Percentiles rank a stretch among this genome's conserved stretches.
phyloP scores from a whole-genome alignment of 2,888 invertebrate genomes.

The Aleiodes testaceus region DNA sequence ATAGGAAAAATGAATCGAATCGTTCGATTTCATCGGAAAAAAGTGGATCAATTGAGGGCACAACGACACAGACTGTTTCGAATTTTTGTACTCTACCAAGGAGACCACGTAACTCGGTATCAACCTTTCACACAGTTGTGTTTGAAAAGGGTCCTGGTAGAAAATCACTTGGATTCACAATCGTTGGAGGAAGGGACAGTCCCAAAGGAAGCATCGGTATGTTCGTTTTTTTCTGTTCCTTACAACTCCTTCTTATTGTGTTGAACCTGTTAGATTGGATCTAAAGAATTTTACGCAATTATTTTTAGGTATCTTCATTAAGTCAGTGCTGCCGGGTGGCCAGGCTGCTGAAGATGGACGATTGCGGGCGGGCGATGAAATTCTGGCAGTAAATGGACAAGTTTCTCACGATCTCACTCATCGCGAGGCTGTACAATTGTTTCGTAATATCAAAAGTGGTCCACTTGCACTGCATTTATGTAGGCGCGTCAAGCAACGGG shows the following conservation, averaged over 20 bases:
- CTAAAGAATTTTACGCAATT: conserved; percentile 19
- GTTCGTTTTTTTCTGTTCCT: conserved; percentile 17
- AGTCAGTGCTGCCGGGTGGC: conserved; percentile 87
- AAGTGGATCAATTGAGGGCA: conserved; percentile 48
- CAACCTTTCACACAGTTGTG: conserved; percentile 82
- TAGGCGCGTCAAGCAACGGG: conserved; percentile 75
- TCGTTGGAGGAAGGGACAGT: conserved; percentile 90
- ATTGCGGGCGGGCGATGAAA: conserved; percentile 88
- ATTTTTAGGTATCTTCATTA: conserved; percentile 82
- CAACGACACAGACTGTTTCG: conserved; percentile 71
- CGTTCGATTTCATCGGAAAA: conserved; percentile 63
- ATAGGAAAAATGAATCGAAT: conserved; percentile 60
- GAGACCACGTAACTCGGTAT: conserved; percentile 80
- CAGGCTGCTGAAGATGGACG: conserved; percentile 89
- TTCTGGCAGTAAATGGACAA: conserved; percentile 86
- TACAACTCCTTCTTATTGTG: background rate
- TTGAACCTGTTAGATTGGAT: conserved; percentile 9
- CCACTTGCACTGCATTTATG: conserved; percentile 84
- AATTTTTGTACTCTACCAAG: conserved; percentile 85
- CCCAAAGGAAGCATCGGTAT: conserved; percentile 84
- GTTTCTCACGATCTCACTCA: conserved; percentile 87
- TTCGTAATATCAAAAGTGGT: conserved; percentile 86
- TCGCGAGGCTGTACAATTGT: conserved; percentile 85
- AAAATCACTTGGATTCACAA: conserved; percentile 91
- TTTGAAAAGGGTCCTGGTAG: conserved; percentile 88